Evolutionary conservation across 2,888 invertebrate species (phyloP).

Genomic region (Melitaea athalia): DNA sequence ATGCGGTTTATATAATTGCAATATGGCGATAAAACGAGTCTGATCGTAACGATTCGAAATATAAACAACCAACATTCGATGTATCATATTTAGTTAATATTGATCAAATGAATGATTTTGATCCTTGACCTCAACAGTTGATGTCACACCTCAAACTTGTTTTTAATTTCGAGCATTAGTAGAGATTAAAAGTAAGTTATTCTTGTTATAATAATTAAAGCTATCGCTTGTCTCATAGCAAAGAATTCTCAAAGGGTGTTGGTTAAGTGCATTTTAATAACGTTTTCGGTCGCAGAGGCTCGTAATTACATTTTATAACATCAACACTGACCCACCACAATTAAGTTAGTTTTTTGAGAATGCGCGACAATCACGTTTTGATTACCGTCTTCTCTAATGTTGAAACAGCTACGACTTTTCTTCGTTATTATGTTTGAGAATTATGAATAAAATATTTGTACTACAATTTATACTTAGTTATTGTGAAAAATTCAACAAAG

Average conservation of each 20-base stretch:
- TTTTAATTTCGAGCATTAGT: slow-evolving; percentile 38
- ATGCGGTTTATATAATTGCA: slow-evolving; percentile 6
- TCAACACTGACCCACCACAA: slow-evolving; percentile 76
- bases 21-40: not conserved
- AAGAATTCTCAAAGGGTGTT: slow-evolving; percentile 52
- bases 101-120: not conserved
- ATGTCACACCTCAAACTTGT: slow-evolving; percentile 29
- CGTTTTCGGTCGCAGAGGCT: slow-evolving; percentile 66
- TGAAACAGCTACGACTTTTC: slow-evolving; percentile 60
- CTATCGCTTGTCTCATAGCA: slow-evolving; percentile 24
- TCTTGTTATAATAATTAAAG: slow-evolving; percentile 26
- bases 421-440: slow-evolving; percentile 19
- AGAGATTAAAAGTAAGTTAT: slow-evolving; percentile 34
- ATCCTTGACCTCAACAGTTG: not conserved
- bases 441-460: not conserved
- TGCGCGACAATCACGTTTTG: slow-evolving; percentile 77
- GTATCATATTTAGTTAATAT: not conserved
- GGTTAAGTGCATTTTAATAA: slow-evolving; percentile 80
- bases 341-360: slow-evolving; percentile 74
- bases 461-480: too few relatives aligned
- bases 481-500: not conserved
- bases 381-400: slow-evolving; percentile 68
- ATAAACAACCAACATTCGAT: not conserved
- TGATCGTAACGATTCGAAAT: not conserved
- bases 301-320: slow-evolving; percentile 78